phyloP scores from a whole-genome alignment of 2,888 invertebrate species.

The Troides helena region DNA sequence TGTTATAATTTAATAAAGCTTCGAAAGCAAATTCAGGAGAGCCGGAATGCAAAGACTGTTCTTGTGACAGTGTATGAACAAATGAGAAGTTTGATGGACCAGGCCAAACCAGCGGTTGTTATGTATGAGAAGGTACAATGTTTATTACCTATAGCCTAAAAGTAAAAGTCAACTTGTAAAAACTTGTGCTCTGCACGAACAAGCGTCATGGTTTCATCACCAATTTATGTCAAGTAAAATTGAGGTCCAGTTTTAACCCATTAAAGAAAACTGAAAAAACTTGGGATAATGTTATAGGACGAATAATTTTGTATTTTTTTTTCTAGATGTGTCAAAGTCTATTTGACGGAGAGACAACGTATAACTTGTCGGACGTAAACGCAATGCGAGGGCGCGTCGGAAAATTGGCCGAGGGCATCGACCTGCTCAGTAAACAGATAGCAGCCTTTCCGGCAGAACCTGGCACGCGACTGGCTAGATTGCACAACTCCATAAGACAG shows the following conservation, averaged over 20 bases:
- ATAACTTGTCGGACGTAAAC: slow-evolving; percentile 91
- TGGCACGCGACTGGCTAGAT: slow-evolving; percentile 81
- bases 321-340: slow-evolving; percentile 82
- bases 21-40: slow-evolving; percentile 88
- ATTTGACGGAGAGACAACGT: slow-evolving; percentile 93
- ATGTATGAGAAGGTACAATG: slow-evolving; percentile 81
- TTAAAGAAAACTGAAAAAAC: neutral
- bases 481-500: slow-evolving; percentile 87
- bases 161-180: too few species aligned
- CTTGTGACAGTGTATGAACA: slow-evolving; percentile 91
- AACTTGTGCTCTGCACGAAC: too few species aligned
- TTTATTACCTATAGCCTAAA: neutral
- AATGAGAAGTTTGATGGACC: slow-evolving; percentile 87
- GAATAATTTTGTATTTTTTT: neutral
- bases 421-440: slow-evolving; percentile 90
- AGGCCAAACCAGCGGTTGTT: slow-evolving; percentile 84
- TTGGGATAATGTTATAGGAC: neutral
- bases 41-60: slow-evolving; percentile 88
- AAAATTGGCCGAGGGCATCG: slow-evolving; percentile 92
- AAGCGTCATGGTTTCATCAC: too few species aligned
- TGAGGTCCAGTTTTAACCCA: too few species aligned
- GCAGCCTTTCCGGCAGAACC: slow-evolving; percentile 81
- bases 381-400: slow-evolving; percentile 90
- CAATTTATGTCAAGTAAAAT: too few species aligned
- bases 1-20: slow-evolving; percentile 91